Base-by-base conservation (phyloP, 2,888 invertebrate species). In the Dermolepida albohirtum region DNA sequence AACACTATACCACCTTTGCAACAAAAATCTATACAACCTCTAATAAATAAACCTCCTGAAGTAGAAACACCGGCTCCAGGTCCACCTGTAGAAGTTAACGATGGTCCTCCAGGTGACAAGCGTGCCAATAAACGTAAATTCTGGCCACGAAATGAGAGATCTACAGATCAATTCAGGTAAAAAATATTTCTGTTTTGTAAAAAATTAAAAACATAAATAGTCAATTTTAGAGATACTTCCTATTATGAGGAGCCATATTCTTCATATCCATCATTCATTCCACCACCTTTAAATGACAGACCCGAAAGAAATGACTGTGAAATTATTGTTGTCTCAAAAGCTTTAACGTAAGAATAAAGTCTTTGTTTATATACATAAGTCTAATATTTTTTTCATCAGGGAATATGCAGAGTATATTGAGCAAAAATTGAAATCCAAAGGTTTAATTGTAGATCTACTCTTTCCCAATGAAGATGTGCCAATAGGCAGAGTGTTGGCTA, bases 391-490 rank as follows among this genome's bases (percentile, higher is more conserved):
- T 66, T 27, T 27, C 66, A 67, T 63, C 69, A 92, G 94, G 65
- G 90, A 92, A 77, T 97, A 96, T 81, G 96, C 95, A 0, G 96
- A 97, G 80, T 91, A 89, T 77, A 92, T 97, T 70, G 96, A 97
- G 81, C 86, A 89, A 43, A 88, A 92, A 11, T 84, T 97, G 66
- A 94, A 94, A 79, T 87, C 89, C 47, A 82, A 93, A 5, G 93
- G 93, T 1, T 86, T 95, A 63, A 89, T 91, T 2, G 95, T 96
- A 0, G 95, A 96, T 80, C 85, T 97, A 0, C 84, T 96, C n/a
- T 95, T 94, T 80, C 95, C 97, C 0, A 95, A 95, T 83, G 95
- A 95, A 79, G 94, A 95, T 78, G 92, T 95, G 0, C 91, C 94
- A 0, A 88, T 96, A 10, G 86, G 87, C 43, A 86, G 90, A 74